These are phyloP conservation scores for Andricus quercusramuli DNA, from an alignment of 2,888 invertebrate species.

Conservation along the genomic window DNA sequence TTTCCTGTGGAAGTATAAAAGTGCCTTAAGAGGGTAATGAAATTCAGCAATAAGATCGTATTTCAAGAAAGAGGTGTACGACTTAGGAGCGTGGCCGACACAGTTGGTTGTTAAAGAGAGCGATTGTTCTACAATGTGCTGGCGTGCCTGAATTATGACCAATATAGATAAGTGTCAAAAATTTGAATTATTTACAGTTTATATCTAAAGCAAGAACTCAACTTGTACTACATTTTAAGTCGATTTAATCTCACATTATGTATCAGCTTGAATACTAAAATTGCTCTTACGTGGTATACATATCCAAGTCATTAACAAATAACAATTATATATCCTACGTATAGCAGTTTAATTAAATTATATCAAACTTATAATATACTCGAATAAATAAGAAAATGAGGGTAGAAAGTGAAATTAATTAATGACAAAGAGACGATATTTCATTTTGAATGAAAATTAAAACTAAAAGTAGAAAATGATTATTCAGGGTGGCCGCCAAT, in stretches of 20 bases:
- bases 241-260: neutral
- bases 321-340: no score
- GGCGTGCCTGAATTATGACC: conserved; percentile 29
- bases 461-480: no score
- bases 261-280: neutral
- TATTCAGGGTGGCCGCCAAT: no score
- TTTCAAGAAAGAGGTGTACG: conserved; percentile 46
- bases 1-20: neutral
- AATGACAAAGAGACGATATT: no score
- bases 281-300: neutral
- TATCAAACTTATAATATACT: no score
- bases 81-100: conserved; percentile 73
- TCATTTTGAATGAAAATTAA: no score
- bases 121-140: conserved; percentile 56
- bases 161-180: conserved; percentile 53
- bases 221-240: conserved; percentile 7
- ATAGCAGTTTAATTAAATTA: no score
- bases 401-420: no score
- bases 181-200: conserved; percentile 42
- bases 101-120: conserved; percentile 75
- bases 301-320: no score
- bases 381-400: no score
- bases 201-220: neutral
- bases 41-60: conserved; percentile 45
- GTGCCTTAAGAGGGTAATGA: conserved; percentile 19